Base-by-base conservation (phyloP, 2,888 invertebrate genomes). In the Pimpla rufipes region DNA sequence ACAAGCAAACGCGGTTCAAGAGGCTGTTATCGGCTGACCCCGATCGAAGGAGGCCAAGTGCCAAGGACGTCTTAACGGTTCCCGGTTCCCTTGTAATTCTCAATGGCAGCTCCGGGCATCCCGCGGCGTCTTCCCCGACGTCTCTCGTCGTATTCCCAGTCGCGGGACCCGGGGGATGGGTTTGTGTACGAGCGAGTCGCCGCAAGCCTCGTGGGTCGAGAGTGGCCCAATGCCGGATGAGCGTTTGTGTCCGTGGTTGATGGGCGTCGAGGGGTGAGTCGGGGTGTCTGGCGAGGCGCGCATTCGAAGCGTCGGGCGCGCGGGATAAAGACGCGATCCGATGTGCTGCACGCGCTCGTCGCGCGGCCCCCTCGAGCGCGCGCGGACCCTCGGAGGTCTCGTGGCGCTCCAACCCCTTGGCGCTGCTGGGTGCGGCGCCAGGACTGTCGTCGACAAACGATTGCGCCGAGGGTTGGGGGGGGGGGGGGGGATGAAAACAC, bases 211-310 rank as follows among this genome's bases (percentile, higher is more conserved):
- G 52, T 29, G 52, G 45, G 73, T 86, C 81, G 67, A 83, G 90
- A 91, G 91, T 91, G 91, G 89, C 88, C 89, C 66, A 66, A n/a
- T 35, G 89, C 89, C 70, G 88, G 89, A 90, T 91, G 89, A 88
- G 90, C 90, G 90, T 91, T 91, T 91, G 92, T 88, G 92, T 90
- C 89, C 89, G 89, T 89, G 90, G 88, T 88, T 75, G 57, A 40
- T 92, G 92, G 92, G 90, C 89, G 90, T 91, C 91, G 90, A 87
- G 88, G 88, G 89, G 87, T 87, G 81, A 66, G n/a, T n/a, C n/a
- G 50, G 45, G 42, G 79, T 67, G 79, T 82, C 75, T 18, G 84
- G 81, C 84, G 23, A 42, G 5, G 52, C 50, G 45, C 45, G n/a
- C n/a, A n/a, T n/a, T n/a, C n/a, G n/a, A 40, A 4, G 57, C 50